Evolutionary conservation across 1,140 invertebrate species (phyloP).

Genomic region (Cylas formicarius): DNA sequence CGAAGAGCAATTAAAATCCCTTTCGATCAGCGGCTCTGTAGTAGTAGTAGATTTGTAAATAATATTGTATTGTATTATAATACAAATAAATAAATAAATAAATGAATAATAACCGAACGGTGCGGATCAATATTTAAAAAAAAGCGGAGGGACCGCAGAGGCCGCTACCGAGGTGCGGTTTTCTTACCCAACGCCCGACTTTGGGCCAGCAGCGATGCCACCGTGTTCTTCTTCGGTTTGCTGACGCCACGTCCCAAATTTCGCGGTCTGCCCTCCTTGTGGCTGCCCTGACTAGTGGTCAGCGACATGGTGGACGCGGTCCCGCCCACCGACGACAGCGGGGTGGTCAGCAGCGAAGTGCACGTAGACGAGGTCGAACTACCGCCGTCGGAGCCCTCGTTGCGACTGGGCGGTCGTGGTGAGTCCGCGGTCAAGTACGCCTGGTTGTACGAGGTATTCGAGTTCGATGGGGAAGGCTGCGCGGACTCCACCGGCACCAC

Average conservation of each 20-base stretch:
- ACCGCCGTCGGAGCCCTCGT: conserved; percentile 46
- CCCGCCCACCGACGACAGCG: conserved; percentile 15
- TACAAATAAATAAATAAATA: no score
- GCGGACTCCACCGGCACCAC: conserved; percentile 51
- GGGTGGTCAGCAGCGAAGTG: conserved; percentile 19
- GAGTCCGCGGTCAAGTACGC: conserved; percentile 51
- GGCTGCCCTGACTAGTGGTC: conserved; percentile 32
- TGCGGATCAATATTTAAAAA: no score
- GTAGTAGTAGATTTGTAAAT: no score
- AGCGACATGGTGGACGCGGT: conserved; percentile 19
- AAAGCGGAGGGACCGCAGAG: no score
- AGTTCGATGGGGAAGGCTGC: conserved; percentile 44
- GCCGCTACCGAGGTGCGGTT: no score
- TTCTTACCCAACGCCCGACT: conserved; percentile 64
- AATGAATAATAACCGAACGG: no score
- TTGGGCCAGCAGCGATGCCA: conserved; percentile 77
- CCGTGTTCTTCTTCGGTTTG: conserved; percentile 86
- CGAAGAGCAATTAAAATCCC: no score
- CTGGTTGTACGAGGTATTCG: conserved; percentile 48
- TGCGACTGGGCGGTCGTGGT: conserved; percentile 49
- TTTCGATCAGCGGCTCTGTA: no score
- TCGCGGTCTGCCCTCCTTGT: conserved; percentile 66
- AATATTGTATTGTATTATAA: no score
- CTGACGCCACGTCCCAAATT: conserved; percentile 77
- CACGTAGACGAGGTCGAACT: conserved; percentile 50